phyloP scores from a whole-genome alignment of 1,140 invertebrate genomes.

The Augochlora pura region DNA sequence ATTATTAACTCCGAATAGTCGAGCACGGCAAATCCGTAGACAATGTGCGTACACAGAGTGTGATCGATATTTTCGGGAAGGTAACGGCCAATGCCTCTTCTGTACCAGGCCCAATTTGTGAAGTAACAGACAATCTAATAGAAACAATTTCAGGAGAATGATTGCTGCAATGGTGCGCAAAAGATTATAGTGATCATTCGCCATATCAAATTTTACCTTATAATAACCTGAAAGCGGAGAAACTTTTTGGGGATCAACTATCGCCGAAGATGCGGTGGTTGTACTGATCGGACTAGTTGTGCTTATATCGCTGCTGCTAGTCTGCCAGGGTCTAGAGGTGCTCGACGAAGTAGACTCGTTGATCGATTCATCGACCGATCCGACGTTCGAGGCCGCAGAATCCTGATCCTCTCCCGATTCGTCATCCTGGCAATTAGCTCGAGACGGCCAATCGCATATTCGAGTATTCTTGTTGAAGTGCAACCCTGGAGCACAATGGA shows the following conservation, averaged over 20 bases:
- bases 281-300: constrained; percentile 7
- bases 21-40: constrained; percentile 95
- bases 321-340: constrained; percentile 8
- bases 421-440: constrained; percentile 83
- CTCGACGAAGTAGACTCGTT: too few species aligned
- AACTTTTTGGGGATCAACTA: constrained; percentile 74
- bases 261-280: constrained; percentile 64
- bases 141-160: neutral
- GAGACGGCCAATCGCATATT: constrained; percentile 90
- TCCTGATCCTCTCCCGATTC: constrained; percentile 10
- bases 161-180: too few species aligned
- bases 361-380: neutral
- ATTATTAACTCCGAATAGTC: constrained; percentile 89
- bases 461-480: constrained; percentile 87
- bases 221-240: constrained; percentile 76
- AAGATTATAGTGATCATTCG: too few species aligned
- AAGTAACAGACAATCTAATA: constrained; percentile 93
- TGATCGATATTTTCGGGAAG: constrained; percentile 92
- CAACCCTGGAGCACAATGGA: constrained; percentile 87
- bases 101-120: constrained; percentile 96
- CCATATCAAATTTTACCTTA: constrained; percentile 60
- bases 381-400: neutral
- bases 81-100: constrained; percentile 90
- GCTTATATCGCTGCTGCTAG: constrained; percentile 47
- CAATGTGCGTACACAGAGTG: constrained; percentile 93